phyloP scores from a whole-genome alignment of 2,113 vertebrate genomes.

The Pungitius pungitius region DNA sequence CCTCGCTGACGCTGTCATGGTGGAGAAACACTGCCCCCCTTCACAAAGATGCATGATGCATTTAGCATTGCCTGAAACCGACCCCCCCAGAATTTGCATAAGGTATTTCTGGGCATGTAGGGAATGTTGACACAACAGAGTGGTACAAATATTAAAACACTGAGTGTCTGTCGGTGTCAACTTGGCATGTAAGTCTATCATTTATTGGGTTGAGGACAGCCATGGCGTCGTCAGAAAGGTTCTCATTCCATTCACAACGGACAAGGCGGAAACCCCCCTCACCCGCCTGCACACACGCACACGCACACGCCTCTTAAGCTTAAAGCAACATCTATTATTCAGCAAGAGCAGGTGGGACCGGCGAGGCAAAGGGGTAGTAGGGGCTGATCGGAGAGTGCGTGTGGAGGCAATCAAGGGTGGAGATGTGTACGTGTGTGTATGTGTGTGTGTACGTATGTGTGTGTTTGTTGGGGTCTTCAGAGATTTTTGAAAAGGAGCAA shows the following conservation, averaged over 20 bases:
- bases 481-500: conserved; percentile 30
- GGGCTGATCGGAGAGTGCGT: conserved; percentile 54
- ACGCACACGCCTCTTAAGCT: conserved; percentile 57
- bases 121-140: conserved; percentile 37
- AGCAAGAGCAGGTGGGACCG: conserved; percentile 70
- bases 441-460: conserved; percentile 20
- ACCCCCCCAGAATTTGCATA: conserved; percentile 59
- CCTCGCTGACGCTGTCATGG: background rate
- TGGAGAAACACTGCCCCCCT: conserved; percentile 16
- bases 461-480: conserved; percentile 7
- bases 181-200: background rate
- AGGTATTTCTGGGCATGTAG: conserved; percentile 40
- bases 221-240: background rate
- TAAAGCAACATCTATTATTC: conserved; percentile 78
- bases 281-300: background rate
- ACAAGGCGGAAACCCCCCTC: conserved; percentile 14
- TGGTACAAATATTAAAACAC: conserved; percentile 37
- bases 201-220: background rate
- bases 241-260: conserved; percentile 1
- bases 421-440: background rate
- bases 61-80: conserved; percentile 48
- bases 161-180: conserved; percentile 31
- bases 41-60: conserved; percentile 61
- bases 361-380: conserved; percentile 33
- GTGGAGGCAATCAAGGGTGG: conserved; percentile 42